Percentiles rank a stretch among this genome's conserved stretches.
phyloP scores from a whole-genome alignment of 2,797 vertebrate species.

The Crypturellus tataupa region DNA sequence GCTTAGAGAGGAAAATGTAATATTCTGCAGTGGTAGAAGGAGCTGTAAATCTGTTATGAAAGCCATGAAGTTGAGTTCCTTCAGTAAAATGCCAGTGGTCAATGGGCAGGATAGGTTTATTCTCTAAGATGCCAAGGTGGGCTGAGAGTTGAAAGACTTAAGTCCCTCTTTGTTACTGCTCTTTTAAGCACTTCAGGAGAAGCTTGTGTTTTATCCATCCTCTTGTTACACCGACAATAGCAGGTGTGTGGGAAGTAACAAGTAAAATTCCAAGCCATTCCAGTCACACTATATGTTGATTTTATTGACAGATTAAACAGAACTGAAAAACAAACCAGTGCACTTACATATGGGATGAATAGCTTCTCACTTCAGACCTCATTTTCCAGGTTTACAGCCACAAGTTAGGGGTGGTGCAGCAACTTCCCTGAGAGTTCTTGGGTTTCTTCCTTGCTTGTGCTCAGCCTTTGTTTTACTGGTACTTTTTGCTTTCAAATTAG shows the following conservation, averaged over 20 bases:
- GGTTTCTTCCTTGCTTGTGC: neutral
- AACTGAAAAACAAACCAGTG: neutral
- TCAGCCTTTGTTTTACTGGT: neutral
- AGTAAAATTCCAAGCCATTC: neutral
- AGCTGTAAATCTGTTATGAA: neutral
- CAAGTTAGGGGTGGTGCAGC: neutral
- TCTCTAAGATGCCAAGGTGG: neutral
- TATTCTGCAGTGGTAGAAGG: neutral
- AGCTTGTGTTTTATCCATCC: neutral
- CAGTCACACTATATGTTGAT: neutral
- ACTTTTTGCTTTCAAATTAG: neutral
- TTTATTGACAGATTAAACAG: neutral
- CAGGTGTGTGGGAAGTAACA: neutral
- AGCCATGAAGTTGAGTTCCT: neutral
- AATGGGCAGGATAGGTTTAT: neutral
- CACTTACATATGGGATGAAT: neutral
- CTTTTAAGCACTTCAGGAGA: neutral
- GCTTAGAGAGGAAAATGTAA: neutral
- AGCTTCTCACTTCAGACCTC: neutral
- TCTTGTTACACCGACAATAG: neutral
- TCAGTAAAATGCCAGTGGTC: neutral
- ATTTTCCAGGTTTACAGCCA: accelerated
- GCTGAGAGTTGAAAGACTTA: neutral
- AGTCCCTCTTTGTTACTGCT: neutral
- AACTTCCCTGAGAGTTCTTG: neutral